A percentile compares a stretch with the other conserved stretches of the same genome.
Conservation (phyloP, 2,113 vertebrate genomes). For the Psittacus erithacus region DNA sequence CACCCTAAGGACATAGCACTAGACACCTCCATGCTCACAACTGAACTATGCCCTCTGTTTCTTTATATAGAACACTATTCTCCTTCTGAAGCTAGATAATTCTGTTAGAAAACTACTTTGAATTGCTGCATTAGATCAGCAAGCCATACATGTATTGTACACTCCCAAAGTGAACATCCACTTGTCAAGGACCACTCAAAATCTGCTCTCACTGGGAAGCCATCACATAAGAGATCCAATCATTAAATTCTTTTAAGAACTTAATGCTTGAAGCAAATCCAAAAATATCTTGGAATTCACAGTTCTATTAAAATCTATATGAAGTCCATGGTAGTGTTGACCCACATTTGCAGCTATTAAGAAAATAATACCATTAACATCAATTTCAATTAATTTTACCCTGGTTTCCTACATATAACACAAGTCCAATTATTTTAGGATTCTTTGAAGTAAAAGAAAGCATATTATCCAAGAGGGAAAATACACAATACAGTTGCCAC, state of each 20-base stretch:
- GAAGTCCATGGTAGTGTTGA: conserved; percentile 13
- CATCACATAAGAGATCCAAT: background rate
- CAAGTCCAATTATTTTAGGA: conserved; percentile 45
- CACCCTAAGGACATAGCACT: background rate
- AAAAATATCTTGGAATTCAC: conserved; percentile 52
- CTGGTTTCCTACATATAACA: background rate
- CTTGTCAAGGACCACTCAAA: background rate
- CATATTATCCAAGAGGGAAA: conserved; percentile 3
- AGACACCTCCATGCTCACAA: background rate
- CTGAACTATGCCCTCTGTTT: background rate
- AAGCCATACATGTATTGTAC: background rate
- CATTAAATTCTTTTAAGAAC: background rate
- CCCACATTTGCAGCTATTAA: conserved; percentile 60
- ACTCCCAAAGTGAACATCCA: background rate
- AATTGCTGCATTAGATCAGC: background rate
- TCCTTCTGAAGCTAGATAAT: background rate
- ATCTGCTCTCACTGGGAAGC: background rate
- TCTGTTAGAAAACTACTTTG: background rate
- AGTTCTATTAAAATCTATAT: conserved; percentile 49
- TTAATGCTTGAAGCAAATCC: conserved; percentile 40
- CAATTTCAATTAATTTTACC: conserved; percentile 60
- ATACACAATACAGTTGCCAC: background rate
- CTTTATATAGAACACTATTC: background rate
- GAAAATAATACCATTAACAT: conserved; percentile 57
- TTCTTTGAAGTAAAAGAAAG: conserved; percentile 57